Conservation (phyloP, 1,140 invertebrate species). For the Muscidifurax raptorellus region DNA sequence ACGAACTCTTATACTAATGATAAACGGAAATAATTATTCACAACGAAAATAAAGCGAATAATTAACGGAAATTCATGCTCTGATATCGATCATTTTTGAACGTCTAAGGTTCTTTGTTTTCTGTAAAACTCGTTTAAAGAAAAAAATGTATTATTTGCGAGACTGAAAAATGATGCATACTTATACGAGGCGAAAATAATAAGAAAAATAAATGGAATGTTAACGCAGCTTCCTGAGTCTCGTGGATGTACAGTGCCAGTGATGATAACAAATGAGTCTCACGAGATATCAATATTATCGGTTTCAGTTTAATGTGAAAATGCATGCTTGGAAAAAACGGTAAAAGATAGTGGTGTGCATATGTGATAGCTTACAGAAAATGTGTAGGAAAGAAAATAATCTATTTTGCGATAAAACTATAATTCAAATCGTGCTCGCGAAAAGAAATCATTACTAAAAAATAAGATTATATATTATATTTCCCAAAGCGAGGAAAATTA, state of each 20-base stretch:
- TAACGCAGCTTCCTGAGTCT: conserved; percentile 76
- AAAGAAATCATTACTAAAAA: no score
- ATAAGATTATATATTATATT: no score
- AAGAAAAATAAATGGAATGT: conserved; percentile 57
- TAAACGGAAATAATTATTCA: not conserved
- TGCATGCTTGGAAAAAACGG: conserved; percentile 28
- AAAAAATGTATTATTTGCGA: not conserved
- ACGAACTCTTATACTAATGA: no score
- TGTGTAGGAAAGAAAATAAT: conserved; percentile 15
- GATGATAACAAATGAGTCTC: not conserved
- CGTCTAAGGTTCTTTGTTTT: not conserved
- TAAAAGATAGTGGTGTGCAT: not conserved
- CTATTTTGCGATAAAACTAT: not conserved
- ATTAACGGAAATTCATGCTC: conserved; percentile 26
- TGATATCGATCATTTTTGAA: conserved; percentile 19
- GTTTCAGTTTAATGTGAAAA: not conserved
- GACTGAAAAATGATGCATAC: conserved; percentile 48
- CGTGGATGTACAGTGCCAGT: conserved; percentile 61
- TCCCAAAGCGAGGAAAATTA: no score
- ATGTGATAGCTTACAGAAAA: not conserved
- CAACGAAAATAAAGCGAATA: not conserved
- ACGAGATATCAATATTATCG: no score
- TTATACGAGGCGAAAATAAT: conserved; percentile 46
- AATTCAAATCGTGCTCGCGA: no score
- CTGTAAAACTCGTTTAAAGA: conserved; percentile 19